phyloP scores from a whole-genome alignment of 2,113 vertebrate species.

The Vidua chalybeata region DNA sequence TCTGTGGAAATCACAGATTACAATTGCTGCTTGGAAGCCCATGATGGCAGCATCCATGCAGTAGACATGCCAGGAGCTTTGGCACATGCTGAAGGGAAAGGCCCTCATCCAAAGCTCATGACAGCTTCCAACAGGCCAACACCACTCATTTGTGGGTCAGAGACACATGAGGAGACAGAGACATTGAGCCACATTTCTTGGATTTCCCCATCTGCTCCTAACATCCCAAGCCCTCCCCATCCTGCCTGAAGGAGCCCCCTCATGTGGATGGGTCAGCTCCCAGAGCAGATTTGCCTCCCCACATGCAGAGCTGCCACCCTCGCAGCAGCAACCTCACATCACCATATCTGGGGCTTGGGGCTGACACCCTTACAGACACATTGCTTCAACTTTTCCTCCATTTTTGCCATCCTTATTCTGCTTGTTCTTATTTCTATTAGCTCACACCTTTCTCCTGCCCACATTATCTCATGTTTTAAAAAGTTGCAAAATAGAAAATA shows the following conservation, averaged over 20 bases:
- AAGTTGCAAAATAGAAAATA: not conserved
- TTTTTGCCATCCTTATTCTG: not conserved
- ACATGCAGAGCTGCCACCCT: not conserved
- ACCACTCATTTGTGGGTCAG: not conserved
- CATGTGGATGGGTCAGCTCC: not conserved
- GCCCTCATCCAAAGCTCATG: not conserved
- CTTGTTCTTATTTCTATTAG: not conserved
- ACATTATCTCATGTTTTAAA: not conserved
- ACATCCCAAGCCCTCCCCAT: not conserved
- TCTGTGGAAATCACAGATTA: not conserved
- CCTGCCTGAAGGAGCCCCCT: not conserved
- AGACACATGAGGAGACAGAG: fast-evolving
- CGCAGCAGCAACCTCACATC: fast-evolving
- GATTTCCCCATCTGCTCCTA: not conserved
- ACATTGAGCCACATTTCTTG: not conserved
- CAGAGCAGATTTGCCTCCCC: not conserved
- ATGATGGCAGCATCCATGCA: fast-evolving
- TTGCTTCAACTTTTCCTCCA: not conserved
- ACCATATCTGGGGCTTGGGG: not conserved
- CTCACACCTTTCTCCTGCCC: not conserved
- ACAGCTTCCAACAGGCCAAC: not conserved
- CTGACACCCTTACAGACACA: not conserved
- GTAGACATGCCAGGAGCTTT: not conserved
- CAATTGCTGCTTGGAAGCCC: not conserved
- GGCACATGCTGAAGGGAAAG: not conserved